Evolutionary conservation across 1,140 invertebrate species (phyloP).

Genomic region (Tetraneura akinire): DNA sequence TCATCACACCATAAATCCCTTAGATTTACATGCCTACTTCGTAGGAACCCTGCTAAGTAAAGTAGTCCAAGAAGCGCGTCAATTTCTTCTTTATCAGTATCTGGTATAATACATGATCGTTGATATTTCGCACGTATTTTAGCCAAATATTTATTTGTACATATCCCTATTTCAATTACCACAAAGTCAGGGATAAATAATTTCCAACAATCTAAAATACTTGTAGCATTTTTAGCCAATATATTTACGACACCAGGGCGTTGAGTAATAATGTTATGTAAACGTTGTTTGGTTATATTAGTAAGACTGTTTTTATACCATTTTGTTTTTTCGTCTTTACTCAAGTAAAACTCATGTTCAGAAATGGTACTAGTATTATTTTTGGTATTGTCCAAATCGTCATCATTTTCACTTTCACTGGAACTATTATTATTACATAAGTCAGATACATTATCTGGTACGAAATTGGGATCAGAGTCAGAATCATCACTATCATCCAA

Average conservation of each 20-base stretch:
- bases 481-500: neutral
- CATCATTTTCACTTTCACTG: neutral
- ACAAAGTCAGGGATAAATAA: neutral
- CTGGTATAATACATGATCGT: too few relatives aligned
- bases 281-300: constrained; percentile 1
- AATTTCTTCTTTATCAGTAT: constrained; percentile 52
- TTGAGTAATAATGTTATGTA: constrained; percentile 1
- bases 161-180: neutral
- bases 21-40: constrained; percentile 53
- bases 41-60: constrained; percentile 54
- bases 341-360: neutral
- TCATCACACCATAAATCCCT: constrained; percentile 56
- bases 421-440: too few relatives aligned
- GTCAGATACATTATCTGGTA: too few relatives aligned
- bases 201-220: neutral
- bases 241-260: neutral
- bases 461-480: neutral
- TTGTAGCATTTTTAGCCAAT: too few relatives aligned
- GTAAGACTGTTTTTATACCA: neutral
- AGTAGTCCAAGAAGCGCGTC: constrained; percentile 48
- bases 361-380: too few relatives aligned
- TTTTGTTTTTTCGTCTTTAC: constrained; percentile 10
- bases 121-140: constrained; percentile 12
- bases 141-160: neutral
- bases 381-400: neutral